These are phyloP conservation scores for Empidonax traillii DNA, from an alignment of 2,113 vertebrate genomes.

Conservation along the genomic window DNA sequence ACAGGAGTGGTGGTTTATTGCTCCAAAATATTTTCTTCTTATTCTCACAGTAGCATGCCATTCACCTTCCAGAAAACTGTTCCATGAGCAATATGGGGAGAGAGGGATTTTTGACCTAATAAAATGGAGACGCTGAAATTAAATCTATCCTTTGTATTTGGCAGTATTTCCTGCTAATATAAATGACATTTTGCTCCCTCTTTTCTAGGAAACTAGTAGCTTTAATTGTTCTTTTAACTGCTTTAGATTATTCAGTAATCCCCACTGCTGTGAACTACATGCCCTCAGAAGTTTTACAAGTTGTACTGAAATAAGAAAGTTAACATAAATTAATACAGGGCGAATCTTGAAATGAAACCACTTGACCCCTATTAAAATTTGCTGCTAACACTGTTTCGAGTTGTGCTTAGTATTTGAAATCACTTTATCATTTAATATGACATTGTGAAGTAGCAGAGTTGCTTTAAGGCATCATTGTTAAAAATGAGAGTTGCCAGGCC, in stretches of 20 bases:
- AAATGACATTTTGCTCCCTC: not conserved
- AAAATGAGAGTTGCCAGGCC: not conserved
- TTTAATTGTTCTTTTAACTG: not conserved
- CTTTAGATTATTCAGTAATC: not conserved
- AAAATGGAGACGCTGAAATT: not conserved
- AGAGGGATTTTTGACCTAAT: not conserved
- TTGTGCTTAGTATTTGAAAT: not conserved
- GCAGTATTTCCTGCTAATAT: not conserved
- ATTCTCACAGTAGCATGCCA: not conserved
- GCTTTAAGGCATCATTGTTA: not conserved
- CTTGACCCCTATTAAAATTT: slow-evolving; percentile 24
- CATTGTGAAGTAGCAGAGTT: not conserved
- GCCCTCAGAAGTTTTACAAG: not conserved
- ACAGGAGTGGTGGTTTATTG: not conserved
- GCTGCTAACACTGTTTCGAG: not conserved
- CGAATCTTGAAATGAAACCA: not conserved
- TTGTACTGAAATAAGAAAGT: not conserved
- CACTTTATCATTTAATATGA: not conserved
- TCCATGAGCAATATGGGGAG: not conserved
- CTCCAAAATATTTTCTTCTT: not conserved
- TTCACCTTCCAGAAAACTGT: not conserved
- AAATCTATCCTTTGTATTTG: not conserved
- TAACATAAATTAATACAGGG: not conserved
- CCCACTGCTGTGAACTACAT: not conserved
- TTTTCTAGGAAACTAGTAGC: not conserved